Evolutionary conservation across 2,113 vertebrate species (phyloP).

Genomic region (Meles meles): DNA sequence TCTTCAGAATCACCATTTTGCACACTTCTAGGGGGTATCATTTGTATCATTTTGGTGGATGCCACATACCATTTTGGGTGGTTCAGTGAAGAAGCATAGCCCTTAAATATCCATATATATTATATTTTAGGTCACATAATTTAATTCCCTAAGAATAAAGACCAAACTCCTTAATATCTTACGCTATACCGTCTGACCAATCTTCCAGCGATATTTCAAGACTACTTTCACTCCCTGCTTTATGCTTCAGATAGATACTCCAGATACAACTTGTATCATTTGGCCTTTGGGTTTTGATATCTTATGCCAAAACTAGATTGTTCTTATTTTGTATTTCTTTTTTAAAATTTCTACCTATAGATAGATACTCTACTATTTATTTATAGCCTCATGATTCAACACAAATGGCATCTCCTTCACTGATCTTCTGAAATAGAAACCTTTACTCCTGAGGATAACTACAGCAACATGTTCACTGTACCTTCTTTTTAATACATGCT

Average conservation of each 20-base stretch:
- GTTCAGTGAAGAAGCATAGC: not conserved
- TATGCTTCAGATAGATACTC: not conserved
- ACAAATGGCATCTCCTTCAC: not conserved
- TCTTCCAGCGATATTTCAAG: not conserved
- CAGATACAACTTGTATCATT: not conserved
- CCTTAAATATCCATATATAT: not conserved
- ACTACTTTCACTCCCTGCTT: not conserved
- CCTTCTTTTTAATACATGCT: not conserved
- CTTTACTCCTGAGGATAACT: not conserved
- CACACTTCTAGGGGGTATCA: not conserved
- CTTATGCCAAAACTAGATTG: not conserved
- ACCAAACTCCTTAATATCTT: not conserved
- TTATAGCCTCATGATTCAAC: not conserved
- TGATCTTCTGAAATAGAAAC: not conserved
- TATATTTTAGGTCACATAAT: not conserved
- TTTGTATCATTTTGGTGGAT: not conserved
- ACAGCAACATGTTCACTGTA: rapidly evolving
- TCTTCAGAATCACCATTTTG: not conserved
- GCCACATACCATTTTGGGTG: not conserved
- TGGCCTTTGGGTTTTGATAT: not conserved
- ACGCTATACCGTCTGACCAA: not conserved
- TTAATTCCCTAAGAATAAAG: not conserved
- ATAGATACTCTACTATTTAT: not conserved
- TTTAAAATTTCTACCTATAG: not conserved
- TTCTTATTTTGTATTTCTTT: not conserved